Evolutionary conservation across 2,888 invertebrate species (phyloP).

Genomic region (Liopterus haemorrhoidalis): DNA sequence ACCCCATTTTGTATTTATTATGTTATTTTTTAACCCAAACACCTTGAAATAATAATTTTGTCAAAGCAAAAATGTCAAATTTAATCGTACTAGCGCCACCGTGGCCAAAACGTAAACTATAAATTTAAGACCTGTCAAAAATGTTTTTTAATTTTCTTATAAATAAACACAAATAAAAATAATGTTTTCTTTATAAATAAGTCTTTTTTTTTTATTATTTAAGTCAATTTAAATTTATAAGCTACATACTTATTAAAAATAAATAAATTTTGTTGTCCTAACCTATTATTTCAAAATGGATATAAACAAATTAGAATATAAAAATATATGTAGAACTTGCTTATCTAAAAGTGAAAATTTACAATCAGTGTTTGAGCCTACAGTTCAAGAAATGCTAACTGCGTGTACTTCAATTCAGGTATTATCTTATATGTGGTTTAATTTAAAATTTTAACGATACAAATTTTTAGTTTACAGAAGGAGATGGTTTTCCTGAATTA

Average conservation of each 20-base stretch:
- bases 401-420: conserved; percentile 27
- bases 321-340: conserved; percentile 29
- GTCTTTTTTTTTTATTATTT: too few species aligned
- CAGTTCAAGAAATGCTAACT: conserved; percentile 24
- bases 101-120: too few species aligned
- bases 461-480: conserved; percentile 35
- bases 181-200: too few species aligned
- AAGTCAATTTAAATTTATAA: background rate
- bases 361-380: conserved; percentile 26
- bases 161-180: too few species aligned
- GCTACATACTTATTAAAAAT: conserved; percentile 10
- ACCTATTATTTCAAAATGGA: background rate
- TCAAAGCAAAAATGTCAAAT: too few species aligned
- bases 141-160: too few species aligned
- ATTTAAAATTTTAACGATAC: background rate
- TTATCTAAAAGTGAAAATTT: conserved; percentile 23
- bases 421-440: conserved; percentile 2
- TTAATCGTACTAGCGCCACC: too few species aligned
- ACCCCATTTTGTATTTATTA: too few species aligned
- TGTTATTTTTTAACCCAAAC: too few species aligned
- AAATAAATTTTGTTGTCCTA: conserved; percentile 2
- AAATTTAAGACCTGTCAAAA: too few species aligned
- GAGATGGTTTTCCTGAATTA: conserved; percentile 36
- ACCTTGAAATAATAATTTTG: too few species aligned
- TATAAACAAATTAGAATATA: conserved; percentile 20